Conservation (phyloP, 2,888 invertebrate genomes). For the Acronicta leporina region DNA sequence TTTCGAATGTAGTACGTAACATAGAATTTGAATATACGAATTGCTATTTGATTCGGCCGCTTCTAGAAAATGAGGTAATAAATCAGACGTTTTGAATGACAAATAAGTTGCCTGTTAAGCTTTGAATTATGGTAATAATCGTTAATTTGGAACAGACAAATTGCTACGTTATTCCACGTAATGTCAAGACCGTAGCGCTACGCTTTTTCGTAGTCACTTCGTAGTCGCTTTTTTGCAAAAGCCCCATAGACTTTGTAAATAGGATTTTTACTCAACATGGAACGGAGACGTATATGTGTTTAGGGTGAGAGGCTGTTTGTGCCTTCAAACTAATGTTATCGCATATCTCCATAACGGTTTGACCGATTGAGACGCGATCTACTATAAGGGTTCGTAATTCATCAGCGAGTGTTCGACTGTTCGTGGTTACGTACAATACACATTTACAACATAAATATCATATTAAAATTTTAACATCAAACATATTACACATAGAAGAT, state of each 20-base stretch:
- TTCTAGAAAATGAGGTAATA: conserved; percentile 27
- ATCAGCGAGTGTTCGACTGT: too few species aligned
- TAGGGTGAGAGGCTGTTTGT: too few species aligned
- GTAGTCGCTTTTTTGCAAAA: conserved; percentile 48
- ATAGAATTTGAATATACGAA: conserved; percentile 3
- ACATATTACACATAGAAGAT: too few species aligned
- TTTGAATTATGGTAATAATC: conserved; percentile 49
- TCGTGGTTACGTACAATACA: too few species aligned
- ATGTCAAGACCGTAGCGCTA: conserved; percentile 58
- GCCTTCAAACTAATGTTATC: too few species aligned
- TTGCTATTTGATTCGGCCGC: conserved; percentile 13
- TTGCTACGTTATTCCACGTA: conserved; percentile 52
- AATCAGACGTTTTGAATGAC: conserved; percentile 42
- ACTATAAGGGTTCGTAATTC: too few species aligned
- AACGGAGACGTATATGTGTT: too few species aligned
- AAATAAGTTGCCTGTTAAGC: conserved; percentile 46
- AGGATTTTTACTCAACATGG: too few species aligned
- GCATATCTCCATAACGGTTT: too few species aligned
- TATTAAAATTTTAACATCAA: too few species aligned
- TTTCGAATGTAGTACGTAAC: neutral
- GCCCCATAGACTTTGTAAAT: conserved; percentile 29
- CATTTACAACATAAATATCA: too few species aligned
- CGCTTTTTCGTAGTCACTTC: conserved; percentile 56
- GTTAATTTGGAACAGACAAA: conserved; percentile 50
- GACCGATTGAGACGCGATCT: too few species aligned